Base-by-base conservation (phyloP, 2,113 vertebrate genomes). In the Lanius collurio region DNA sequence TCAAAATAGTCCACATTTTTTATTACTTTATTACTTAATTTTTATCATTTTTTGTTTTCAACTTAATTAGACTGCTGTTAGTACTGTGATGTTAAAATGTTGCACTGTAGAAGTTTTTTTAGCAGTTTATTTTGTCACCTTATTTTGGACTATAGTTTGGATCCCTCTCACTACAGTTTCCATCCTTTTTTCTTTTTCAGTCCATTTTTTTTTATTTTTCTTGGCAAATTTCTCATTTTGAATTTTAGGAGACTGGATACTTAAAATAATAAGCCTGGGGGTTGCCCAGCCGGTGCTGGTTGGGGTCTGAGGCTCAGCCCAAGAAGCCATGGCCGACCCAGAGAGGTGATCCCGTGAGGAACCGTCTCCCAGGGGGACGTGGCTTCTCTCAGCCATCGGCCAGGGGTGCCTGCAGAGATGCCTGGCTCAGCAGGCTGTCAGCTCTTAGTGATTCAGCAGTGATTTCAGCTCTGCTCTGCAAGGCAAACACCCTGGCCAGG, bases 71-170 rank as follows among this genome's bases (percentile, higher is more conserved):
- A 52, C 7, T 70, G 6, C 6, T 62, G 1, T 19, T 71, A 55
- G 3, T 37, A 16, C 7, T 56, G 8, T 30, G 21, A 55, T 55
- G 12, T 3, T 41, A 69, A 74, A 78, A 41, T 41, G 4, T 11
- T 52, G 18, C 7, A n/a, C 2, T 10, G 47, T 13, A 14, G 4
- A n/a, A 52, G 31, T 6, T 1, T 1, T 28, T 37, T 35, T 11
- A 26, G 14, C 18, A 7, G 1, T 46, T 49, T 68, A 8, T 24
- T 47, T 79, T 55, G 5, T 74, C 3, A n/a, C 31, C 12, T 67
- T 63, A 24, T 47, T 71, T 64, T 52, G 13, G 16, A 23, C 7
- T 42, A 12, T 7, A 47, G 14, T 35, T 63, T 60, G 14, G 9
- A 78, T 44, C 4, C 2, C 1, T 28, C 14, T 35, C 44, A 64